Conservation (phyloP, 2,888 invertebrate genomes). For the Drosophila buzzatii region DNA sequence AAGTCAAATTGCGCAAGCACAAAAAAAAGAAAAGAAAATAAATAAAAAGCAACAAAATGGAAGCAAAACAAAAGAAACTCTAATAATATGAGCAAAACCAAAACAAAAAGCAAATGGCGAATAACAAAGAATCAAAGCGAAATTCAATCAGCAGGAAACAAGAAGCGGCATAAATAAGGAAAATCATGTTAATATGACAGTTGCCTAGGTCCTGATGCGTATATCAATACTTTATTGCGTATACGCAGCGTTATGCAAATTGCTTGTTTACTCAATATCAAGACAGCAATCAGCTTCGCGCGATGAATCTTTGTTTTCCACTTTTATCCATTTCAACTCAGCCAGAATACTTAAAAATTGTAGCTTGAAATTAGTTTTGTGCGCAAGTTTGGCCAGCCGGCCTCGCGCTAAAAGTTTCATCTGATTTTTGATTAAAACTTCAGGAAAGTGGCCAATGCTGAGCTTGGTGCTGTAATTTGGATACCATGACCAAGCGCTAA, state of each 20-base stretch:
- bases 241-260: conserved; percentile 76
- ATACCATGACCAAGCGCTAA: conserved; percentile 44
- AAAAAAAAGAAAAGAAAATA: conserved; percentile 14
- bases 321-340: too few relatives aligned
- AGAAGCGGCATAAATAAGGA: conserved; percentile 36
- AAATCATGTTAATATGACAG: conserved; percentile 58
- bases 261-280: conserved; percentile 46
- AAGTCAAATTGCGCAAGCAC: conserved; percentile 70
- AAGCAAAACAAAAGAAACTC: conserved; percentile 6
- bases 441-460: neutral
- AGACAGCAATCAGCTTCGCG: conserved; percentile 18
- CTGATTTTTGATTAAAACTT: conserved; percentile 73
- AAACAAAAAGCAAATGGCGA: conserved; percentile 33
- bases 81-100: conserved; percentile 33
- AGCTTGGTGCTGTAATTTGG: neutral
- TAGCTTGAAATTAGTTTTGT: conserved; percentile 56
- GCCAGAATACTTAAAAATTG: conserved; percentile 59
- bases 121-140: conserved; percentile 25
- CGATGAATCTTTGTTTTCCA: neutral
- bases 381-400: conserved; percentile 4
- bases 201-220: conserved; percentile 49
- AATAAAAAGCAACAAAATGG: neutral
- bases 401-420: conserved; percentile 51
- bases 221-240: conserved; percentile 61
- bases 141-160: conserved; percentile 51